These are phyloP conservation scores for Oncorhynchus clarkii DNA, from an alignment of 2,113 vertebrate species.

Conservation along the genomic window DNA sequence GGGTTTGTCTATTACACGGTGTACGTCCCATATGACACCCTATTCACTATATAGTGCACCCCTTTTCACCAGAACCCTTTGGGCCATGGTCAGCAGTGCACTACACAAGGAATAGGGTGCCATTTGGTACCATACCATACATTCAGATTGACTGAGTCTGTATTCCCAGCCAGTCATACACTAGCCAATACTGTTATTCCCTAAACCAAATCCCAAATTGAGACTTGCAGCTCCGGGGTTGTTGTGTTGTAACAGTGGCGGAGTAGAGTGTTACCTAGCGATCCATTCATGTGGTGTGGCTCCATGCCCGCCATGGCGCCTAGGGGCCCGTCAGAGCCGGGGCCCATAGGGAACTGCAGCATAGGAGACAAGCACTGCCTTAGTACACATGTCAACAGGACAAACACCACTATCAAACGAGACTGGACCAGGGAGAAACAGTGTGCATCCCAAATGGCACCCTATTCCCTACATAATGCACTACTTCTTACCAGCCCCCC, in stretches of 20 bases:
- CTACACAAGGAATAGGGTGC: no score
- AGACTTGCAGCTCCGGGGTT: neutral
- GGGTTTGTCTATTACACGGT: no score
- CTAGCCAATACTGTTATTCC: neutral
- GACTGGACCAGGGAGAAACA: no score
- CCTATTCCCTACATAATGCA: no score
- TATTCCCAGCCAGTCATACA: neutral
- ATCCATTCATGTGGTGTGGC: slow-evolving; percentile 98
- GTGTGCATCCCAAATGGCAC: no score
- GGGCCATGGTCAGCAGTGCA: no score
- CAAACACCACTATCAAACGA: neutral
- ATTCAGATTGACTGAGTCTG: neutral
- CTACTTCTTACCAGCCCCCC: no score
- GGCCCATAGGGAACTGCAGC: slow-evolving; percentile 92
- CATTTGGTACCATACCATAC: no score
- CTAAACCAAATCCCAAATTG: no score
- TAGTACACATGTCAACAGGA: slow-evolving; percentile 1
- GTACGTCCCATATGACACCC: no score
- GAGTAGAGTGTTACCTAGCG: slow-evolving; percentile 62
- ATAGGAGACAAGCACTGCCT: slow-evolving; percentile 16
- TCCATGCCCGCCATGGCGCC: slow-evolving; percentile 99
- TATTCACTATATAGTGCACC: no score
- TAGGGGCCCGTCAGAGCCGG: slow-evolving; percentile 95
- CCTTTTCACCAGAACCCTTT: no score
- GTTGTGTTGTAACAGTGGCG: neutral